Base-by-base conservation (phyloP, 2,888 invertebrate species). In the Nephrotoma guestfalica region DNA sequence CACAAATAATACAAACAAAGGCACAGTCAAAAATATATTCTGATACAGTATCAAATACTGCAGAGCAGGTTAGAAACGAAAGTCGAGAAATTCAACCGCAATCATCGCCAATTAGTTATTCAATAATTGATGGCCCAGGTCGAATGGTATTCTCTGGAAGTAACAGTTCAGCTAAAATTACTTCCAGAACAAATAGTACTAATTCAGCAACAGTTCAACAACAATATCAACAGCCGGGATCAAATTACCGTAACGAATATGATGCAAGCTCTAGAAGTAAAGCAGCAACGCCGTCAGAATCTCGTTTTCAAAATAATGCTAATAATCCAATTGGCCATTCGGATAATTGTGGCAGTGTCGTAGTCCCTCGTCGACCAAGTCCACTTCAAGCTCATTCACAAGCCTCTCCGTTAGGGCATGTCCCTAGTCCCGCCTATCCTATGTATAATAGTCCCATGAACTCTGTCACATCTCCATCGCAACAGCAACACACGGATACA, bases 371-470 rank as follows among this genome's bases (percentile, higher is more conserved):
- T 89, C 92, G 95, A 89, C 95, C 94, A 45, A 95, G 95, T 91
- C 95, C 93, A 88, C 92, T 92, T 90, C 95, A 93, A 90, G 93
- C 94, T 9, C 94, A 95, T 89, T 94, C 95, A 11, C 95, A 95
- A 90, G 94, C 95, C 51, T 95, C 95, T 87, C 95, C 95, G 1
- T 89, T 95, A 86, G 94, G 95, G 86, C 95, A 95, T 91, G 95
- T 94, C 42, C 94, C 95, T 89, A 95, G 95, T 91, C 96, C 96
- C 86, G 95, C 95, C 87, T 96, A 96, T 92, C 96, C 96, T 71
- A 94, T 96, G 93, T 96, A 96, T 91, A 95, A 96, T 90, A 96
- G 96, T 91, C 96, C 96, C 40, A 94, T 96, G 94, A 94, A 95
- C 89, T 94, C 95, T 5, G 94, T 95, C 89, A 94, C 95, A 88